Evolutionary conservation across 37 sponge, comb jelly and placozoan genomes (phyloP), one percentile per base, ranked within the genome.

Genomic region (Mnemiopsis leidyi): DNA sequence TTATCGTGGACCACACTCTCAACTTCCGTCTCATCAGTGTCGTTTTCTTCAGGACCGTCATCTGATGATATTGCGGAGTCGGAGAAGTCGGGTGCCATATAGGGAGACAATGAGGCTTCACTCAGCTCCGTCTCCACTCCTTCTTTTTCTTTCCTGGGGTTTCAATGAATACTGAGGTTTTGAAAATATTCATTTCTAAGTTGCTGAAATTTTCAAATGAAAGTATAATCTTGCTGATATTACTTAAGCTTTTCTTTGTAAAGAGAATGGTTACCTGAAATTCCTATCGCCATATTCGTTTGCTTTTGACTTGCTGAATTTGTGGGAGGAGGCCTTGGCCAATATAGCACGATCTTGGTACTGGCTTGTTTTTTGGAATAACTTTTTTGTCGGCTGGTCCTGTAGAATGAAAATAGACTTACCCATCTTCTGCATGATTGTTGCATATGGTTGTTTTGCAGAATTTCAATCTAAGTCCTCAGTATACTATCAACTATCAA

Each of bases 251-350:
- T n/a, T n/a, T n/a, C n/a, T n/a, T n/a, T n/a, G n/a, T n/a, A n/a
- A n/a, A n/a, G n/a, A n/a, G n/a, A n/a, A n/a, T n/a, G n/a, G n/a
- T n/a, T n/a, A n/a, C n/a, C n/a, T n/a, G n/a, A n/a, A n/a, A 48
- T 18, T 48, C 75, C n/a, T 71, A 71, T n/a, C 75, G 75, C 75
- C 75, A 71, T n/a, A 28, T n/a, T 71, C 75, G 75, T 71, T 71
- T 71, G 75, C 75, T 71, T 18, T 71, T n/a, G 75, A 71, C 75
- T 71, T 71, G 75, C 30, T 71, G 75, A 71, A 71, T 71, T 18
- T 71, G 75, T 7, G 75, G 75, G 7, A 71, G 75, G 21, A 71
- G 75, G 5, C 75, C 75, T 71, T 71, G 75, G 5, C 75, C 75
- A 71, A 71, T 23, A 25, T 71, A 71, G n/a, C 75, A 71, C 21